These are phyloP conservation scores for Augochlora pura DNA, from an alignment of 1,140 invertebrate genomes.

Conservation along the genomic window DNA sequence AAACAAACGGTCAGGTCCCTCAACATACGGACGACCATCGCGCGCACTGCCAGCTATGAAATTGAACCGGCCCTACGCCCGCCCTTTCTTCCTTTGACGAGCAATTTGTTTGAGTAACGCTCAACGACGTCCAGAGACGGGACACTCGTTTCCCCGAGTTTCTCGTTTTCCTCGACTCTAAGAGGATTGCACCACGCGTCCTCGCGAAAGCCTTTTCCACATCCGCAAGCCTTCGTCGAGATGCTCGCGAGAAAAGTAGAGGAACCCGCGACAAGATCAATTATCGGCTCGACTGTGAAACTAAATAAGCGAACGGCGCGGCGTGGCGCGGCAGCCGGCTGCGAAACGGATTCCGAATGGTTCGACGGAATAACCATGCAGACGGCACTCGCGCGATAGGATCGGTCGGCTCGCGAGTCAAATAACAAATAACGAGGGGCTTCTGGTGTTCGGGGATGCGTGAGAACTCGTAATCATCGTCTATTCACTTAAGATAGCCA, in stretches of 20 bases:
- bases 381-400: constrained; percentile 21
- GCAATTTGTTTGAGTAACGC: not conserved
- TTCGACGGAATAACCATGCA: not conserved
- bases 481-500: constrained; percentile 29
- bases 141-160: not conserved
- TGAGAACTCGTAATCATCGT: constrained; percentile 37
- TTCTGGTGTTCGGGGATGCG: constrained; percentile 15
- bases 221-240: no score
- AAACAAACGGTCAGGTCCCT: not conserved
- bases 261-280: no score
- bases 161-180: not conserved
- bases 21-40: not conserved
- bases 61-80: not conserved
- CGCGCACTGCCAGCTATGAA: not conserved
- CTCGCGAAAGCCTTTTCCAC: no score
- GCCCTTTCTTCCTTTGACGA: constrained; percentile 1
- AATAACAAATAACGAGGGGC: constrained; percentile 26
- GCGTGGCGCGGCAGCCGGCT: not conserved
- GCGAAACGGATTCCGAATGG: not conserved
- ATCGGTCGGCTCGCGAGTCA: constrained; percentile 16
- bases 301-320: no score
- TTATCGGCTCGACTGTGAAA: no score
- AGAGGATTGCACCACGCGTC: no score
- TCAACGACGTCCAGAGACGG: not conserved
- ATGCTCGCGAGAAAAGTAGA: no score